Evolutionary conservation across 2,797 vertebrate species (phyloP), one percentile per base, ranked within the genome.

Genomic region (Argya squamiceps): DNA sequence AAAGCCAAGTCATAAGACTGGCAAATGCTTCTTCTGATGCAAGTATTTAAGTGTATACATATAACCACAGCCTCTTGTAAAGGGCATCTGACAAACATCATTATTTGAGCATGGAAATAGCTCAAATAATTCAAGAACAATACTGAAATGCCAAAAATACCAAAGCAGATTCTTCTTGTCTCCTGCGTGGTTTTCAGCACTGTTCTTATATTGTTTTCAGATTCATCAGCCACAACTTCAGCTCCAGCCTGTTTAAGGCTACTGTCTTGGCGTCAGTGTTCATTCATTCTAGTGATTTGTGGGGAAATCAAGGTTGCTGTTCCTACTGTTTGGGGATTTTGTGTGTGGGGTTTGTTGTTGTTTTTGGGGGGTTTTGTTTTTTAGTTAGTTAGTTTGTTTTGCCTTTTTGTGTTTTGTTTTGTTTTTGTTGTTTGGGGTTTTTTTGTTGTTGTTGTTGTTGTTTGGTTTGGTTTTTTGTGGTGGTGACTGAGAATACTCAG

Each of bases 31-130:
- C 68, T 77, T 87, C 44, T 91, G 79, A 84, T 84, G 44, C 34
- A 84, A 21, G 13, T 78, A 86, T 94, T 95, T 62, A 90, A 76
- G 39, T 80, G 34, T 78, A 88, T 68, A 75, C 16, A 84, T 20
- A 62, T 67, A 97, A 84, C 34, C 39, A 10, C 23, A 77, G 37
- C 43, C 56, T 92, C 23, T 43, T 84, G 84, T 93, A 92, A 96
- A 88, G 93, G 73, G 39, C 21, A 56, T 75, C 50, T 93, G 58
- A 86, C 69, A 95, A 62, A 73, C 41, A 70, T 43, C 29, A 47
- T 30, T 92, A 64, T 78, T 53, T 78, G 16, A 53, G 49, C 47
- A 87, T 94, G 49, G 59, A 97, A 97, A 95, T 74, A 95, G 34
- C 50, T 94, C 63, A 93, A 12, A 95, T 96, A 92, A 94, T 80